Conservation (phyloP, 2,888 invertebrate genomes). For the Corbicula japonica region DNA sequence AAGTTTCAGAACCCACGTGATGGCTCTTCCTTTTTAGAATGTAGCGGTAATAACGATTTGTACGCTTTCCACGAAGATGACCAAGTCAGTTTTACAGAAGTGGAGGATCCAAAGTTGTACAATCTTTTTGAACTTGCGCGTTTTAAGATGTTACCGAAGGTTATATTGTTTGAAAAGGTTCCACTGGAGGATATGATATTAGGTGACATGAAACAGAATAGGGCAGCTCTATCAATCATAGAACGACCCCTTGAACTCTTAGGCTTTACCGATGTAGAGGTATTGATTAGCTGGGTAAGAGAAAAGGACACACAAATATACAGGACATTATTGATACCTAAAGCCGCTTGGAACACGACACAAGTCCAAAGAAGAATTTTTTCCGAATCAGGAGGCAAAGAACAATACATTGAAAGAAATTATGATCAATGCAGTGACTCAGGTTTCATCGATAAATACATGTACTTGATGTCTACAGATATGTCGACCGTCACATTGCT, state of each 20-base stretch:
- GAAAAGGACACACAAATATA: background rate
- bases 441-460: background rate
- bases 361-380: background rate
- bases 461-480: background rate
- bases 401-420: background rate
- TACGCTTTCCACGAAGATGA: slow-evolving; percentile 4
- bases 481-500: background rate
- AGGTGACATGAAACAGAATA: background rate
- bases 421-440: background rate
- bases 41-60: background rate
- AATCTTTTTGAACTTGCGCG: background rate
- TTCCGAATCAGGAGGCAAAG: background rate
- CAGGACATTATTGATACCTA: background rate
- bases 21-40: background rate
- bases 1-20: background rate
- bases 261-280: background rate
- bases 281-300: background rate
- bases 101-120: background rate
- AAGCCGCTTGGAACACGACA: background rate
- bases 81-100: background rate
- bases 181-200: background rate
- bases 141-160: background rate
- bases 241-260: background rate
- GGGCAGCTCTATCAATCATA: background rate
- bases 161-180: background rate